These are phyloP conservation scores for Hetaerina titia DNA, from an alignment of 2,888 invertebrate species.

Conservation along the genomic window DNA sequence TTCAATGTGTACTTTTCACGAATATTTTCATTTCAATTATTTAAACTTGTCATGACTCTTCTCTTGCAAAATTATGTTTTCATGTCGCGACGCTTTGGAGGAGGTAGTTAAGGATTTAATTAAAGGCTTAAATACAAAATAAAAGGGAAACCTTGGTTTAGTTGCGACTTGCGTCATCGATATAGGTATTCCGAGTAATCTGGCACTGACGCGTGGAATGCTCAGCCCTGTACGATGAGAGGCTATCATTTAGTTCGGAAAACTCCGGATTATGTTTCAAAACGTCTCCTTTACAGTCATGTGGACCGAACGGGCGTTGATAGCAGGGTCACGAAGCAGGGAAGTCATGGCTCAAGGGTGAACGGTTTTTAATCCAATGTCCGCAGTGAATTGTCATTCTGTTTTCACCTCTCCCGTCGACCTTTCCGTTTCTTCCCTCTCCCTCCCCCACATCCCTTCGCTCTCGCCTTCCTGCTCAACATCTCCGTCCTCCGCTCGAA, in stretches of 20 bases:
- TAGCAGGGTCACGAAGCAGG: background rate
- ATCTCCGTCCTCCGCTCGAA: background rate
- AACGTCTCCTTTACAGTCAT: background rate
- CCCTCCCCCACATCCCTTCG: background rate
- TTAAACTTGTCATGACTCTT: too few relatives aligned
- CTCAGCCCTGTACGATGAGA: background rate
- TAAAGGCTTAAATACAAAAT: too few relatives aligned
- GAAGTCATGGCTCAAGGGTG: background rate
- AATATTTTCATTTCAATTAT: too few relatives aligned
- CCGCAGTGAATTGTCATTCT: background rate
- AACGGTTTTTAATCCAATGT: background rate
- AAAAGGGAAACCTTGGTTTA: too few relatives aligned
- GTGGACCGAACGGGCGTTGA: background rate
- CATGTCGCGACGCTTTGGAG: too few relatives aligned
- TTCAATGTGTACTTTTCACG: too few relatives aligned
- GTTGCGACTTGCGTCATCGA: too few relatives aligned
- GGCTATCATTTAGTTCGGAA: background rate
- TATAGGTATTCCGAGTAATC: too few relatives aligned
- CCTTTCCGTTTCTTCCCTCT: background rate
- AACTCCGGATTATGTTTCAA: background rate
- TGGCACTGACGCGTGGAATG: background rate
- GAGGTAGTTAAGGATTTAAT: too few relatives aligned
- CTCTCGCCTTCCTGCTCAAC: background rate
- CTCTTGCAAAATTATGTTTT: too few relatives aligned
- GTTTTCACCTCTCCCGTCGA: background rate